Percentiles rank a stretch among this genome's conserved stretches.
These are phyloP conservation scores for Nomada fucata DNA, from an alignment of 2,888 invertebrate species.

Conservation along the genomic window DNA sequence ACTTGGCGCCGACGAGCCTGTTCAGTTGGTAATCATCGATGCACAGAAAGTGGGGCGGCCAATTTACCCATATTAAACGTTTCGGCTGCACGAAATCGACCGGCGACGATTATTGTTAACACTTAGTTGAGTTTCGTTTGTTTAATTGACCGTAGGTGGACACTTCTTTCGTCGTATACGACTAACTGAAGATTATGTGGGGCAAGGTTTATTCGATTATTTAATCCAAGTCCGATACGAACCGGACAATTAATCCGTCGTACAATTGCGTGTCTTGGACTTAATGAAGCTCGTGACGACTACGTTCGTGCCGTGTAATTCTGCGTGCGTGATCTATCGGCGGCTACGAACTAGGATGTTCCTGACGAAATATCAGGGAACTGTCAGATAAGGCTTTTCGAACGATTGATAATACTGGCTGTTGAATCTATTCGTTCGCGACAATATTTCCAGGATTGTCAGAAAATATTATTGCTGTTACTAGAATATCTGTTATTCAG, in stretches of 20 bases:
- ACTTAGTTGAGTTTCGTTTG: background rate
- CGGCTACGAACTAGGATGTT: slow-evolving; percentile 12
- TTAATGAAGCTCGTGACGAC: slow-evolving; percentile 38
- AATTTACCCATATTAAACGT: slow-evolving; percentile 50
- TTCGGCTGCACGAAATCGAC: slow-evolving; percentile 43
- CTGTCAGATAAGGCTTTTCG: background rate
- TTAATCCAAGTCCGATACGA: slow-evolving; percentile 10
- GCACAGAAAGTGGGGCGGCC: slow-evolving; percentile 53
- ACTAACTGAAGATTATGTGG: background rate
- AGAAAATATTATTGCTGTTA: too few relatives aligned
- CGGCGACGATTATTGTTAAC: slow-evolving; percentile 19
- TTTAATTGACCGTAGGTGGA: background rate
- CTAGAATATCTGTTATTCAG: too few relatives aligned
- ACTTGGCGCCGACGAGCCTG: slow-evolving; percentile 56
- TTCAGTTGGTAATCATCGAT: slow-evolving; percentile 37
- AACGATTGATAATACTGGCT: background rate
- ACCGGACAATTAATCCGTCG: slow-evolving; percentile 28
- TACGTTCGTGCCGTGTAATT: slow-evolving; percentile 31
- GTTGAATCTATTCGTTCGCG: too few relatives aligned
- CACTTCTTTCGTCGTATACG: background rate
- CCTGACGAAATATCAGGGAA: slow-evolving; percentile 11
- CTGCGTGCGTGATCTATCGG: slow-evolving; percentile 36
- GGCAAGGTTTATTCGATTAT: background rate
- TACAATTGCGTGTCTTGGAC: slow-evolving; percentile 36
- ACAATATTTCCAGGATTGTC: too few relatives aligned